phyloP scores from a whole-genome alignment of 2,888 invertebrate species.

The Dolichopus griseipennis region DNA sequence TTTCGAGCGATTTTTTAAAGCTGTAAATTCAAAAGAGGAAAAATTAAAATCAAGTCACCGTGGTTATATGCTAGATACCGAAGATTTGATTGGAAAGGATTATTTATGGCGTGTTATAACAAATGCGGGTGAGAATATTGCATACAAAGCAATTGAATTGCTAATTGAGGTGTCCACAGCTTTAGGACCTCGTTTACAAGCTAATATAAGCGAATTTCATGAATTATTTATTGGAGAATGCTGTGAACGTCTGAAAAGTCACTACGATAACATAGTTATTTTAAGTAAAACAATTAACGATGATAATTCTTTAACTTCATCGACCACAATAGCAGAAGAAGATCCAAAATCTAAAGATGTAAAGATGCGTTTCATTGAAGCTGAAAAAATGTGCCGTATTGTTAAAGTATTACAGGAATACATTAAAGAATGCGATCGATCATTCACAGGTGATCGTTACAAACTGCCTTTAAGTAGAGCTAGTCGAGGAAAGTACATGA shows the following conservation, averaged over 20 bases:
- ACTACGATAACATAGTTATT: constrained; percentile 70
- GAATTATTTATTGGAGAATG: constrained; percentile 88
- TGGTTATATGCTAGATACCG: constrained; percentile 81
- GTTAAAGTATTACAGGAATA: constrained; percentile 92
- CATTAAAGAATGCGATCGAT: constrained; percentile 86
- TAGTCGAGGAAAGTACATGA: constrained; percentile 81
- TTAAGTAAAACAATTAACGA: constrained; percentile 34
- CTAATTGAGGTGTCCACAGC: constrained; percentile 90
- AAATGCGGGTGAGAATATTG: constrained; percentile 85
- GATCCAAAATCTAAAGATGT: constrained; percentile 36
- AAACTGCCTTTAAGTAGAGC: constrained; percentile 79
- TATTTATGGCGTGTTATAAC: constrained; percentile 93
- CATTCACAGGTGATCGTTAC: constrained; percentile 77
- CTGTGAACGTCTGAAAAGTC: constrained; percentile 76
- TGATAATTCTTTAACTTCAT: constrained; percentile 25
- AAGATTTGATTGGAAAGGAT: constrained; percentile 90
- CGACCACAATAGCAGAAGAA: constrained; percentile 15
- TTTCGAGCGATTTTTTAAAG: constrained; percentile 57
- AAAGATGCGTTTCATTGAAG: constrained; percentile 48
- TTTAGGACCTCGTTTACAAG: constrained; percentile 75
- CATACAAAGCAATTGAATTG: constrained; percentile 82
- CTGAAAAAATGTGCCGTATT: constrained; percentile 83
- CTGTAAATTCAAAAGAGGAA: constrained; percentile 90
- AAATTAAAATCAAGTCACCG: constrained; percentile 81
- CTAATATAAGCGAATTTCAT: constrained; percentile 73